Base-by-base conservation (phyloP, 1,140 invertebrate species). In the Brachionus calyciflorus region DNA sequence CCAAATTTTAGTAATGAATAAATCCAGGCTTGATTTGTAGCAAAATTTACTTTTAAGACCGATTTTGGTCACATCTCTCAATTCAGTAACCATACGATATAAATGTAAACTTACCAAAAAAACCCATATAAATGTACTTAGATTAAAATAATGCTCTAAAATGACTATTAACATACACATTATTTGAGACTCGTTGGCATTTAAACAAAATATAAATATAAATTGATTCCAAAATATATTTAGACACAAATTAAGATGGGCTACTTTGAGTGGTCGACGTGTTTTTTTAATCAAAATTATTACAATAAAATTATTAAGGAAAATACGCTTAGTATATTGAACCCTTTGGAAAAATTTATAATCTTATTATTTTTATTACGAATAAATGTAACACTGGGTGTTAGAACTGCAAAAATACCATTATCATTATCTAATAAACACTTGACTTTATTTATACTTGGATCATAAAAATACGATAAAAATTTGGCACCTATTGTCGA, bases 21-120 rank as follows among this genome's bases (percentile, higher is more conserved):
- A n/a, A n/a, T n/a, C n/a, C n/a, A n/a, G n/a, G n/a, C n/a, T 88
- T n/a, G 93, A 90, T 81, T 94, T 93, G 82, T 96, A 97, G 82
- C 95, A 93, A 76, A 92, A 88, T 89, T 96, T 93, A 5, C 6
- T 41, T 44, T 37, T 44, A 40, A 91, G 91, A 0, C 93, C 94
- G 10, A 73, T 55, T 82, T 95, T 92, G 86, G 98, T 97, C 14
- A 98, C 93, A 82, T 96, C 93, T 9, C 94, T 88, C 87, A 98
- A 91, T 86, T 97, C 94, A 0, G 93, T 94, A 46, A 98, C 86
- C 91, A 96, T 94, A 51, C 94, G 88, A 81, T 96, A 93, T 12
- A 97, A 86, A 85, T 98, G 95, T 77, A 96, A 87, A 9, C 92
- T 91, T 83, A 95, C 93, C 12, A 94, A 90, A 78, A 95, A 89